These are phyloP conservation scores for Crenuchus spilurus DNA, from an alignment of 2,797 vertebrate genomes.

Conservation along the genomic window DNA sequence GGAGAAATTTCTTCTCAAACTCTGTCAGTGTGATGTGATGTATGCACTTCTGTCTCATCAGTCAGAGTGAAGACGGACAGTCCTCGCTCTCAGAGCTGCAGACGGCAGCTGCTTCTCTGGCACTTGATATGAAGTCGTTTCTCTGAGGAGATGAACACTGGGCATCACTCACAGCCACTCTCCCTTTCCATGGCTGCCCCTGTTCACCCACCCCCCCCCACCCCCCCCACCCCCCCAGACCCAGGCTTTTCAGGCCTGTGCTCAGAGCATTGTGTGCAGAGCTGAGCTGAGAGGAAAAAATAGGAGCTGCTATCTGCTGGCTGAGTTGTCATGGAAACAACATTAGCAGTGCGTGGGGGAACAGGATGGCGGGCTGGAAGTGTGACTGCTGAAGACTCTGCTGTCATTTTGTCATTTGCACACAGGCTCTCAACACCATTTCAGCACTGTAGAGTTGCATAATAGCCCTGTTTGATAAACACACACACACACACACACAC, in stretches of 20 bases:
- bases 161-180: too few species aligned
- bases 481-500: too few species aligned
- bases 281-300: constrained; percentile 43
- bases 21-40: constrained; percentile 2
- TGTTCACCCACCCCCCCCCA: neutral
- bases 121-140: constrained; percentile 21
- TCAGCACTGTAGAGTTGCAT: constrained; percentile 1
- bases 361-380: constrained; percentile 59
- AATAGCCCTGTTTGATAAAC: constrained; percentile 6
- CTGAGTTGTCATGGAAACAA: constrained; percentile 82
- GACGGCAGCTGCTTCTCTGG: neutral
- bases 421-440: constrained; percentile 30
- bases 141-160: too few species aligned
- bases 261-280: constrained; percentile 36
- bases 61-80: neutral
- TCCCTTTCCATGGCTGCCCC: neutral
- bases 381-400: constrained; percentile 38
- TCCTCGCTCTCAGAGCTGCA: constrained; percentile 1
- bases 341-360: constrained; percentile 64
- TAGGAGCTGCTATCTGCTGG: constrained; percentile 76
- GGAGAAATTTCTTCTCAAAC: neutral
- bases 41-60: neutral
- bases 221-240: too few species aligned
- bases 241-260: neutral
- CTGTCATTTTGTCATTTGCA: constrained; percentile 32